Evolutionary conservation across 2,888 invertebrate species (phyloP).

Genomic region (Gymnosoma rotundatum): DNA sequence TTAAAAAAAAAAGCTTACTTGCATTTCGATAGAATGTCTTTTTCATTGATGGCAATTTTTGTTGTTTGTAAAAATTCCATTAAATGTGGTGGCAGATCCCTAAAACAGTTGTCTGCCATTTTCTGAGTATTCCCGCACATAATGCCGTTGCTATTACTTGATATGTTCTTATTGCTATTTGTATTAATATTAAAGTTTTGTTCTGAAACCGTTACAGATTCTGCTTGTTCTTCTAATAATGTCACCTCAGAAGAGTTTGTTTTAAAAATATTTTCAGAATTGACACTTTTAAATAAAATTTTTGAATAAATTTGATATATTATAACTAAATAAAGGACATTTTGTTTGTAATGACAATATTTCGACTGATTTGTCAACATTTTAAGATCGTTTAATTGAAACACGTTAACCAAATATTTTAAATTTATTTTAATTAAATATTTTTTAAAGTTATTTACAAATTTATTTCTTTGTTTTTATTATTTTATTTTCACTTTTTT

Average conservation of each 20-base stretch:
- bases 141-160: slow-evolving; percentile 40
- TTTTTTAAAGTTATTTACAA: background rate
- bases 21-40: slow-evolving; percentile 80
- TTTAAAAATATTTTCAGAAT: slow-evolving; percentile 26
- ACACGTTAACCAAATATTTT: background rate
- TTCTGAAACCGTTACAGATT: background rate
- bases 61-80: slow-evolving; percentile 79
- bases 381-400: slow-evolving; percentile 24
- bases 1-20: slow-evolving; percentile 75
- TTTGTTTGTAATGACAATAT: slow-evolving; percentile 4
- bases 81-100: slow-evolving; percentile 79
- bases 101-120: slow-evolving; percentile 80
- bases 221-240: slow-evolving; percentile 17
- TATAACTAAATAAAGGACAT: slow-evolving; percentile 19
- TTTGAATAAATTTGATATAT: slow-evolving; percentile 36
- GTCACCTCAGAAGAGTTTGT: background rate
- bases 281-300: slow-evolving; percentile 18
- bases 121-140: slow-evolving; percentile 78
- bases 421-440: background rate
- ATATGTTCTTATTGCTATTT: slow-evolving; percentile 32
- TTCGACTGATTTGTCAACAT: background rate
- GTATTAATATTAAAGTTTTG: background rate
- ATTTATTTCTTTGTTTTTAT: background rate
- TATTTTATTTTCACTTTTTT: background rate
- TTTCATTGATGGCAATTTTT: slow-evolving; percentile 79